Evolutionary conservation across 1,140 invertebrate genomes (phyloP), one percentile per base, ranked within the genome.

Genomic region (Pollicipes pollicipes): DNA sequence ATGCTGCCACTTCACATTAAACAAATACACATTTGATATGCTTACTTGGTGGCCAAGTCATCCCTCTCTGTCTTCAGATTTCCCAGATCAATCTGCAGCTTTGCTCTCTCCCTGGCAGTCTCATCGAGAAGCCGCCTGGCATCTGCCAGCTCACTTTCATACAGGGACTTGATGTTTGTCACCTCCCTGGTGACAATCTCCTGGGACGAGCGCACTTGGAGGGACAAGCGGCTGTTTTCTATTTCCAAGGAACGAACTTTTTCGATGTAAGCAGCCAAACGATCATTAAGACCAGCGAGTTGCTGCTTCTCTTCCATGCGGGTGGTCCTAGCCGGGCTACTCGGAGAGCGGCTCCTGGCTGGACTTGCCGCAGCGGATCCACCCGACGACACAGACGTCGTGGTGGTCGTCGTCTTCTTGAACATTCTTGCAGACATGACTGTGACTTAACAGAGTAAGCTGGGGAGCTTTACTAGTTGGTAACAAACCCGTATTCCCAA

Each of bases 241-340:
- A 83, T 81, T 82, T 98, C 95, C 73, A 99, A 82, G 74, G 88
- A 87, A 58, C 94, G 86, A 28, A 97, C 94, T 76, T 88, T 86
- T 74, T 99, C 95, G 76, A 98, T 98, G 78, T 98, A 98, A 66
- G 86, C 86, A 21, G 96, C 96, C 72, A 99, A 81, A 70, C 96
- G 90, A 78, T 98, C 93, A 80, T 99, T 99, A 16, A 98, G 83
- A 81, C 93, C 90, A 78, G 91, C 89, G 73, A 99, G 82, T 76
- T 95, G 90, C 74, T 88, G 87, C 80, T 98, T 98, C 79, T 99
- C 96, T 78, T 95, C 90, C 31, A 95, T 82, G 32, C 95, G 88
- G 16, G 88, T 90, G 70, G 93, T 86, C 71, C 93, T 84, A 21
- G 93, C 93, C 67, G 95, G 95, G 77, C 92, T 95, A 31, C 95